Base-by-base conservation (phyloP, 1,140 invertebrate genomes). In the Drosophila bocqueti region DNA sequence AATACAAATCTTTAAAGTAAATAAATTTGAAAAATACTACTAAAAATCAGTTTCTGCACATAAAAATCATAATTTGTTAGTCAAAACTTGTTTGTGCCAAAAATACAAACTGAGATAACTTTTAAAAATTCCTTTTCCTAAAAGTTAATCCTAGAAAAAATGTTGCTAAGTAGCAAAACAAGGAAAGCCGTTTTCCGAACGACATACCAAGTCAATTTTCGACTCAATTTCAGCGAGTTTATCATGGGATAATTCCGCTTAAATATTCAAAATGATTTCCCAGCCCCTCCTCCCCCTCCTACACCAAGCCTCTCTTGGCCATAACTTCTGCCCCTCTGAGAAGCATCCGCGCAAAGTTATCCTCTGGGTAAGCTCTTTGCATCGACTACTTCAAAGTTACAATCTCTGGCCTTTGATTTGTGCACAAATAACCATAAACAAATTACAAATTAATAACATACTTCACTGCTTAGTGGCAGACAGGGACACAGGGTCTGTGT, bases 401-500 rank as follows among this genome's bases (percentile, higher is more conserved):
- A 90, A 89, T 84, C 77, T 89, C 76, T 89, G 84, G 73, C 85
- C 81, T 87, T 87, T 87, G 84, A 87, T 89, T 87, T 89, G 84
- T 90, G 81, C 84, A 87, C 84, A 87, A 87, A 87, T 87, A 87
- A 89, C 84, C 84, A 76, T 87, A 87, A 87, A 81, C 84, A 87
- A 87, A 87, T 87, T 87, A 87, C 81, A 87, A 87, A 87, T 87
- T 87, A 87, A 87, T 87, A 87, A 87, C 84, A 87, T 87, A 87
- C 84, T 89, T 87, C 82, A 71, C 84, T 84, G 85, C 66, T 84
- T 83, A 84, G 84, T 74, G 63, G 52, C 31, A 64, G 49, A 54
- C 31, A 59, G 45, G 61, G 59, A 57, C 45, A 71, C 34, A 38
- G 50, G n/a, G 16, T 45, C 16, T 45, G 21, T 43, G 10, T 26